phyloP scores from a whole-genome alignment of 1,140 invertebrate species.

The Penaeus indicus region DNA sequence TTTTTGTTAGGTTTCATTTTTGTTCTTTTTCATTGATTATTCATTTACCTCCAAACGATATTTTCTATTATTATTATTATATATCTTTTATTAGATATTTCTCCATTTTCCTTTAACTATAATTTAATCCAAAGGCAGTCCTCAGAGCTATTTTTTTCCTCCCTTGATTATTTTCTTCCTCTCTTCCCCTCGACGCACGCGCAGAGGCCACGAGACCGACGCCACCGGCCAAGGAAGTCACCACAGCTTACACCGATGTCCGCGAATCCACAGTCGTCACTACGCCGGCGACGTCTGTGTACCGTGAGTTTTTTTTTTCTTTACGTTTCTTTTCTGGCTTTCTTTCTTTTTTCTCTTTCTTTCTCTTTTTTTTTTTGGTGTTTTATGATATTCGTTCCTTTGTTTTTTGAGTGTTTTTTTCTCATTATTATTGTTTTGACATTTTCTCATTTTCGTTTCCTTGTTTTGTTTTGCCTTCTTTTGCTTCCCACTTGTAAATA shows the following conservation, averaged over 20 bases:
- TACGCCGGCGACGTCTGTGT: neutral
- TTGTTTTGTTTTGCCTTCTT: neutral
- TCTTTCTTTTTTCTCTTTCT: neutral
- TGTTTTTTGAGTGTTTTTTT: neutral
- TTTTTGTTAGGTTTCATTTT: no score
- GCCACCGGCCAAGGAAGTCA: neutral
- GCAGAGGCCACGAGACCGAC: constrained; percentile 25
- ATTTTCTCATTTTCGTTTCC: neutral
- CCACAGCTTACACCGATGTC: constrained; percentile 53
- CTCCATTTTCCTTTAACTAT: neutral
- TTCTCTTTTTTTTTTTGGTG: neutral
- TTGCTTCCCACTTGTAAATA: no score
- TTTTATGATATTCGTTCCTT: no score
- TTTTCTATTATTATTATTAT: no score
- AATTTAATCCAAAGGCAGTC: no score
- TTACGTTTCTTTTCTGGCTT: neutral
- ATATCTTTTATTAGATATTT: neutral
- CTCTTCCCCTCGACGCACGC: no score
- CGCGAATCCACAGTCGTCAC: constrained; percentile 47
- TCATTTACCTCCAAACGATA: no score
- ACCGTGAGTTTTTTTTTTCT: neutral
- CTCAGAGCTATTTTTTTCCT: neutral
- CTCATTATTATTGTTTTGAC: neutral
- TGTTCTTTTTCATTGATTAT: no score
- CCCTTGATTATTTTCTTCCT: no score